These are phyloP conservation scores for Eupithecia abbreviata DNA, from an alignment of 2,888 invertebrate species.

Conservation along the genomic window DNA sequence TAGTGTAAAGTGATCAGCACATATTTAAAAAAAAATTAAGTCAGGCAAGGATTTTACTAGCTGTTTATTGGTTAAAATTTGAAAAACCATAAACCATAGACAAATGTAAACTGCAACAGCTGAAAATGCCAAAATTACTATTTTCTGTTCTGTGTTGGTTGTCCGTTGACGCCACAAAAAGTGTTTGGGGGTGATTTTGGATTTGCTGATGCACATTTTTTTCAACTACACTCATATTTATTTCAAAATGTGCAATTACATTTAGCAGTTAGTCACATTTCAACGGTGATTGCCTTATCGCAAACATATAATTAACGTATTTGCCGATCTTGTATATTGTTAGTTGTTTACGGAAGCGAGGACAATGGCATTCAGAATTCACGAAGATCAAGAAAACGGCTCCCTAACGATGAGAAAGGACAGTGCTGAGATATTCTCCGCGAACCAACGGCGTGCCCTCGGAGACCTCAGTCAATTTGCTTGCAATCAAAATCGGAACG, in stretches of 20 bases:
- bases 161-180: conserved; percentile 75
- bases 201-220: conserved; percentile 52
- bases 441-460: conserved; percentile 85
- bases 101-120: conserved; percentile 76
- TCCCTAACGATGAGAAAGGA: conserved; percentile 81
- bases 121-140: conserved; percentile 76
- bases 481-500: conserved; percentile 79
- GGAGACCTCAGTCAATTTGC: conserved; percentile 85
- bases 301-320: conserved; percentile 54
- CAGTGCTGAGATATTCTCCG: conserved; percentile 74
- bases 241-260: conserved; percentile 63
- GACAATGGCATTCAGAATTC: conserved; percentile 90
- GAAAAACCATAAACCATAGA: conserved; percentile 71
- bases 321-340: conserved; percentile 56
- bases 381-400: conserved; percentile 91
- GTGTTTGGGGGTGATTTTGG: conserved; percentile 72
- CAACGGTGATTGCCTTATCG: conserved; percentile 59
- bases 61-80: conserved; percentile 70
- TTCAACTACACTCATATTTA: conserved; percentile 60
- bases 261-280: conserved; percentile 49
- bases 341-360: conserved; percentile 72
- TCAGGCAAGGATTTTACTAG: conserved; percentile 5
- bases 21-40: neutral
- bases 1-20: neutral
- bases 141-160: conserved; percentile 69